Evolutionary conservation across 1,140 invertebrate species (phyloP), one percentile per base, ranked within the genome.

Genomic region (Acromyrmex heyeri): DNA sequence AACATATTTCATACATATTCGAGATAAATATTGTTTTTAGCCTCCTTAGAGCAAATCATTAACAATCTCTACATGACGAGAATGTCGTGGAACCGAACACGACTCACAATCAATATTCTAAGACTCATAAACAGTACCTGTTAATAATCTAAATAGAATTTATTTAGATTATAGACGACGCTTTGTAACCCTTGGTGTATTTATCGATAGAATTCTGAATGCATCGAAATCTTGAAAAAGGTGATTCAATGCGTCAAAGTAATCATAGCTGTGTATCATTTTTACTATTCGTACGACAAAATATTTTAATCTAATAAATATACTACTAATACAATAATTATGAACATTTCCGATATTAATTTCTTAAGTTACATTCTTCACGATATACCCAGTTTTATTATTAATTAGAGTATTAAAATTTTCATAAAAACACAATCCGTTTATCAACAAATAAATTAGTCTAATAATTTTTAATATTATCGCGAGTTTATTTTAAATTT

Each of bases 21-120:
- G 61, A 62, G 16, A 64, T 86, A 89, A 75, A 67, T 89, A 79
- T 86, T 82, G 70, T 16, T 82, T 55, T 89, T 86, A 90, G 88
- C 87, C 88, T 90, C 88, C 88, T 89, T 72, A 86, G 77, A 79
- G 88, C 88, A 85, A 85, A 79, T 62, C 27, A 27, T 82, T 73
- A 85, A 76, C 24, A 24, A 64, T 34, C 38, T 65, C 50, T 81
- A 75, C 53, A 48, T 78, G 16, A 83, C 69, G 62, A 78, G 10
- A 79, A 44, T 38, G 27, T 76, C 34, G 75, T 78, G 55, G 38
- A 79, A 79, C 10, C 61, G 73, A 48, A 30, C 44, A 89, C 55
- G 34, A 38, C 7, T 75, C 70, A 65, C 34, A 65, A 65, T 34
- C 34, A 59, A 70, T 65, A 72, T 30, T 16, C 24, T 72, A 82